Conservation (phyloP, 2,113 vertebrate species). For the Reinhardtius hippoglossoides region DNA sequence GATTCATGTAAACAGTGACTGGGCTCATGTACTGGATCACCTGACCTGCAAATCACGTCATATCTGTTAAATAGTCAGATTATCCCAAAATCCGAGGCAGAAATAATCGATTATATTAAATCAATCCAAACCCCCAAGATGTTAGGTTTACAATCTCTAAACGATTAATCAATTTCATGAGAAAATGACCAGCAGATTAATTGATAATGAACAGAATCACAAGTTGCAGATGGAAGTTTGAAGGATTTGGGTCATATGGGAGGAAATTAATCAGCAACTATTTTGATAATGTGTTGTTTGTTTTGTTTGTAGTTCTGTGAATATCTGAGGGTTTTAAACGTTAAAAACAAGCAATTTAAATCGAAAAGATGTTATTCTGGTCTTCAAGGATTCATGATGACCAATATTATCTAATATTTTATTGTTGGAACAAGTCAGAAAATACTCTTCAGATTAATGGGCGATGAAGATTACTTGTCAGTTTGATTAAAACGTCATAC, state of each 20-base stretch:
- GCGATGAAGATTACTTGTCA: too few species aligned
- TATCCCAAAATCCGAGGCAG: neutral
- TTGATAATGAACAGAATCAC: neutral
- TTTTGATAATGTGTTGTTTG: neutral
- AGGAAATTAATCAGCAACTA: neutral
- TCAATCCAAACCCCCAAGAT: neutral
- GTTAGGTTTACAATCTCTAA: neutral
- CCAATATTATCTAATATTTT: too few species aligned
- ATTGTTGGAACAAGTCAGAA: too few species aligned
- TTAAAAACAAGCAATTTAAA: too few species aligned
- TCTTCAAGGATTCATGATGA: too few species aligned
- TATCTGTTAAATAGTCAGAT: neutral
- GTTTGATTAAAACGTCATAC: neutral
- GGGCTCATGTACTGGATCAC: neutral
- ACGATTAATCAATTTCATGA: neutral
- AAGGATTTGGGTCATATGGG: too few species aligned
- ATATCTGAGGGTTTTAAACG: too few species aligned
- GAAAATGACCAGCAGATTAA: neutral
- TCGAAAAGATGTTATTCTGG: too few species aligned
- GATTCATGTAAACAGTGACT: conserved; percentile 14
- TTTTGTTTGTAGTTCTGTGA: too few species aligned
- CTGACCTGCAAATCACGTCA: neutral
- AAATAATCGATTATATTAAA: neutral
- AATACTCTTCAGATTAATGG: too few species aligned
- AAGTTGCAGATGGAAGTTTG: neutral